Conservation (phyloP, 2,888 invertebrate genomes). For the Xiphydria camelus region DNA sequence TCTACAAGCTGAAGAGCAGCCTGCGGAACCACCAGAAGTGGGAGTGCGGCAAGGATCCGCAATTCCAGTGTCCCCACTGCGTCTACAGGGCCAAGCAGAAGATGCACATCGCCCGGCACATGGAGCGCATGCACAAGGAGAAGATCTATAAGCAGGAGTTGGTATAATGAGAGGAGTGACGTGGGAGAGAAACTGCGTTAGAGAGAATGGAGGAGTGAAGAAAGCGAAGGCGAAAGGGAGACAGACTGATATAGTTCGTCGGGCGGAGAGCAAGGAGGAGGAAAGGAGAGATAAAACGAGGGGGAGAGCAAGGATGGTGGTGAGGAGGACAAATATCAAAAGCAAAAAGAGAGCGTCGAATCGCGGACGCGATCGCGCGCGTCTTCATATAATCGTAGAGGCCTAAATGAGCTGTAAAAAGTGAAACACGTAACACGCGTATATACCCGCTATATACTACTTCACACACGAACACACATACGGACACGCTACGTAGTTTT, state of each 20-base stretch:
- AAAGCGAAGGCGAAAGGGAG: not conserved
- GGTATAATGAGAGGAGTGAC: constrained; percentile 36
- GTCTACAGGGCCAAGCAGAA: constrained; percentile 57
- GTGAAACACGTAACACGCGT: no score
- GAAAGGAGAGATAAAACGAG: constrained; percentile 3
- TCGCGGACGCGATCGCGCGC: constrained; percentile 12
- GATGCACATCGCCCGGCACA: constrained; percentile 58
- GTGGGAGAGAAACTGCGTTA: not conserved
- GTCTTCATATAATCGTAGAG: constrained; percentile 4
- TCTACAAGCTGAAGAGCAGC: constrained; percentile 85
- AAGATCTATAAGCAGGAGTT: constrained; percentile 55
- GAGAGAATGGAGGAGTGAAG: not conserved
- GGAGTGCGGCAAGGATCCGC: constrained; percentile 59
- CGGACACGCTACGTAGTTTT: constrained; percentile 32
- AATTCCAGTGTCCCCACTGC: constrained; percentile 58
- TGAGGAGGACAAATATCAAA: constrained; percentile 13
- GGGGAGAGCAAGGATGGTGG: not conserved
- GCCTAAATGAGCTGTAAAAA: no score
- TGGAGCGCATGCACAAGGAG: constrained; percentile 60
- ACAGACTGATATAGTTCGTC: not conserved
- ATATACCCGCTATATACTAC: no score
- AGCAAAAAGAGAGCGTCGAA: constrained; percentile 16
- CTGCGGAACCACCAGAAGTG: constrained; percentile 56
- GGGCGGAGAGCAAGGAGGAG: not conserved
- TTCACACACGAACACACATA: constrained; percentile 22